Base-by-base conservation (phyloP, 2,113 vertebrate genomes). In the Calidris pygmaea region DNA sequence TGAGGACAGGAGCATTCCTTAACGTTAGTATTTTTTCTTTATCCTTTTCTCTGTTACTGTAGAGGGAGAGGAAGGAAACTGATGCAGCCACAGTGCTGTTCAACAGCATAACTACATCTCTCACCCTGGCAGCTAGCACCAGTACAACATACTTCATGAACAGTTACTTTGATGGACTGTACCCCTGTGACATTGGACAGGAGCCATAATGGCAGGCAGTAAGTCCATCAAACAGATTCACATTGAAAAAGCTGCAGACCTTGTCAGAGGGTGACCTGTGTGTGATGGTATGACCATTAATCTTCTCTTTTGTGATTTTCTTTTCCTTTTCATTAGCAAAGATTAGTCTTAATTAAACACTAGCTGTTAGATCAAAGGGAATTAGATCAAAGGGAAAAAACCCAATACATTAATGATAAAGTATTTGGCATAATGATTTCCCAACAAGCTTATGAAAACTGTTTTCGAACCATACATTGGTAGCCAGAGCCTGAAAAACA, bases 301-400 rank as follows among this genome's bases (percentile, higher is more conserved):
- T 90, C 89, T 85, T 80, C 59, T 55, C 90, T 66, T 85, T 50
- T 59, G 48, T 71, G 58, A 35, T 50, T 24, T 63, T 76, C 87
- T 77, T 62, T 53, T 30, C n/a, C 24, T 84, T 85, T 88, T 91
- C 23, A 2, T 91, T 86, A 88, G 85, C 35, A 91, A 65, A 90
- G 71, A 93, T 94, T 95, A 91, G 29, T 88, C 66, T 91, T 91
- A 95, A 93, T 91, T 91, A 96, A 91, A 85, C 45, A 90, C 17
- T 73, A 70, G 48, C 48, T 71, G 12, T 62, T 90, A 91, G 74
- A 96, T 77, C 74, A 95, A 93, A 96, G 62, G 23, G 34, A 91
- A 74, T 45, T 93, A 94, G 45, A 85, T 87, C 62, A 92, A 95
- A 90, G 75, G 70, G 79, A 50, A 85, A 94, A 92, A 75, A 3